These are phyloP conservation scores for Carollia perspicillata DNA, from an alignment of 2,113 vertebrate genomes.

Conservation along the genomic window DNA sequence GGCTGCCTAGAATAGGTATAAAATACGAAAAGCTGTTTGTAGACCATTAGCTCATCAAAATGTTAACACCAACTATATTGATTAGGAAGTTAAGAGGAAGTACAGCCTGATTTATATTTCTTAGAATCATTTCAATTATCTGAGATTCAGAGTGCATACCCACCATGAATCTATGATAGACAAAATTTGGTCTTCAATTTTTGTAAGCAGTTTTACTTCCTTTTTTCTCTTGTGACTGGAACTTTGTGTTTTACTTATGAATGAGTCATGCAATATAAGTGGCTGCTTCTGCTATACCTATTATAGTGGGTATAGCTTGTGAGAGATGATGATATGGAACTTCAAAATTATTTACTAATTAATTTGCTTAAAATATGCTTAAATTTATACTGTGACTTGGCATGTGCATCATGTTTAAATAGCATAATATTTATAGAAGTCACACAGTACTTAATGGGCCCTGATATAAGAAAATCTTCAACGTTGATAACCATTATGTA, in stretches of 20 bases:
- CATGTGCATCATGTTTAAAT: slow-evolving; percentile 54
- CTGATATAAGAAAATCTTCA: slow-evolving; percentile 76
- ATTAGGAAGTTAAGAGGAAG: not conserved
- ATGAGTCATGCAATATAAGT: slow-evolving; percentile 67
- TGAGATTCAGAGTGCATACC: not conserved
- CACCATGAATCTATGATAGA: slow-evolving; percentile 70
- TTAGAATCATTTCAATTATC: not conserved
- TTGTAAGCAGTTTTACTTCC: slow-evolving; percentile 48
- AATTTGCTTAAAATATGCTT: slow-evolving; percentile 71
- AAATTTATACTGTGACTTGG: slow-evolving; percentile 46
- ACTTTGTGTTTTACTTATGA: slow-evolving; percentile 77
- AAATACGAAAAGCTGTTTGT: not conserved
- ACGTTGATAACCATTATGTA: slow-evolving; percentile 76
- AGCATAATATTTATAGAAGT: slow-evolving; percentile 65
- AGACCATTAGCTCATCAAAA: not conserved
- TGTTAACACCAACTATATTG: not conserved
- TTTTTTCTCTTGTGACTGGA: slow-evolving; percentile 72
- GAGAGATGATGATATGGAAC: slow-evolving; percentile 56
- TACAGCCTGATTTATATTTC: not conserved
- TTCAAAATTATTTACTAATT: slow-evolving; percentile 60
- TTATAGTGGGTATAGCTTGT: slow-evolving; percentile 63
- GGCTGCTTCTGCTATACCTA: slow-evolving; percentile 52
- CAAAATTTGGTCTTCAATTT: slow-evolving; percentile 65
- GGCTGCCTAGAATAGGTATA: not conserved
- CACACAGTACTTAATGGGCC: slow-evolving; percentile 62